These are phyloP conservation scores for Leptarthrus brevirostris DNA, from an alignment of 2,888 invertebrate genomes.

Conservation along the genomic window DNA sequence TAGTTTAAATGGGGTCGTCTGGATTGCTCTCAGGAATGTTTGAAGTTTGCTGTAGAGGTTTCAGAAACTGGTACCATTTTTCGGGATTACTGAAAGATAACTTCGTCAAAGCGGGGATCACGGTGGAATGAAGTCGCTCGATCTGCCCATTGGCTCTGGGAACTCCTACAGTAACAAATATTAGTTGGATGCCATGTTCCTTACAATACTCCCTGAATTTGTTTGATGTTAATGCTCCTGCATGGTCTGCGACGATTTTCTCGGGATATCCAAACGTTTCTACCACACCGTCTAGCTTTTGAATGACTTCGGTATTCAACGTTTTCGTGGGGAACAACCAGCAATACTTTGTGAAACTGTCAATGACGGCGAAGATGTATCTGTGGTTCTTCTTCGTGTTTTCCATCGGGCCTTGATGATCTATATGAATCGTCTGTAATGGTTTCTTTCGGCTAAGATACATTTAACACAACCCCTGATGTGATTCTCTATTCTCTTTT, in stretches of 20 bases:
- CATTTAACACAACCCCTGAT: constrained; percentile 43
- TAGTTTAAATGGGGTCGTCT: constrained; percentile 57
- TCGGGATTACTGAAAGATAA: constrained; percentile 49
- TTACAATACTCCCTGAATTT: constrained; percentile 50
- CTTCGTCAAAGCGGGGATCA: constrained; percentile 51
- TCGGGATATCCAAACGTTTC: constrained; percentile 52
- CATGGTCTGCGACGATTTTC: constrained; percentile 49
- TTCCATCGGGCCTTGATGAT: constrained; percentile 61
- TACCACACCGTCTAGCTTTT: constrained; percentile 49
- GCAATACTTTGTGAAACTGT: constrained; percentile 59
- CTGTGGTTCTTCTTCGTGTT: constrained; percentile 57
- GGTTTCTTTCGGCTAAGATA: constrained; percentile 56
- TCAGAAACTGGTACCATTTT: constrained; percentile 59
- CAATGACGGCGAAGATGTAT: constrained; percentile 60
- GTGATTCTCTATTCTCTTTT: background rate
- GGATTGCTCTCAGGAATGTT: constrained; percentile 55
- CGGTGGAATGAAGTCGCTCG: constrained; percentile 51
- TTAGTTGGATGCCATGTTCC: constrained; percentile 42
- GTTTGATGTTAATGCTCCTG: constrained; percentile 52
- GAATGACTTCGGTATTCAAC: constrained; percentile 46
- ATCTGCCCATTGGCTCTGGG: constrained; percentile 53
- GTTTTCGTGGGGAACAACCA: constrained; percentile 54
- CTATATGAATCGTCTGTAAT: constrained; percentile 59
- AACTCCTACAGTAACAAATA: constrained; percentile 50
- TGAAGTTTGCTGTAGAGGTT: constrained; percentile 54